Evolutionary conservation across 2,888 invertebrate genomes (phyloP).

Genomic region (Napeogenes sylphis): DNA sequence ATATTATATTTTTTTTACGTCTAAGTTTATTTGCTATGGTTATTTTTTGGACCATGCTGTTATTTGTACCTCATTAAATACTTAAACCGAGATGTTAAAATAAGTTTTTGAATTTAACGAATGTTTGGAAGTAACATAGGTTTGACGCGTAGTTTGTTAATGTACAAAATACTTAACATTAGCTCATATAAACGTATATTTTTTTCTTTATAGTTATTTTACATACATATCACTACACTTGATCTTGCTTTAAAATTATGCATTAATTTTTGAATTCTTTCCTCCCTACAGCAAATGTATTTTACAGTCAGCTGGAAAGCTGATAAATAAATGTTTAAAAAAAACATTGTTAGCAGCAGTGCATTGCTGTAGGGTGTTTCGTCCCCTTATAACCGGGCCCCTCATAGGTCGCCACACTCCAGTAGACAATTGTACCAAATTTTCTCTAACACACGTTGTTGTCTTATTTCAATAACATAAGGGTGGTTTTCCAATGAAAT

Average conservation of each 20-base stretch:
- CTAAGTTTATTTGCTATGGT: not conserved
- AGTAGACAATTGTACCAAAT: constrained; percentile 53
- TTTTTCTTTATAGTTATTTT: not conserved
- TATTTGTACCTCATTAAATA: not conserved
- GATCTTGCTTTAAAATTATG: too few relatives aligned
- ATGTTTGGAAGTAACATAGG: not conserved
- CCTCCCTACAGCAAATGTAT: constrained; percentile 5
- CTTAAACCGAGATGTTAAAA: not conserved
- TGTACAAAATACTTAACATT: constrained; percentile 1
- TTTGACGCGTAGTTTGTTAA: constrained; percentile 3
- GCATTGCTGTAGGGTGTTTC: constrained; percentile 51
- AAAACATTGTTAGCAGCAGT: constrained; percentile 53
- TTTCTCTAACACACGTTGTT: constrained; percentile 30
- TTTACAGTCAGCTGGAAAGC: constrained; percentile 48
- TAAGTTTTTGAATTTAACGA: not conserved
- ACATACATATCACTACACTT: not conserved
- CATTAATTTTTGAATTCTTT: too few relatives aligned
- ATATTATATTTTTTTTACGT: not conserved
- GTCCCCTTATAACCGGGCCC: constrained; percentile 65
- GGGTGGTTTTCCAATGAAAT: constrained; percentile 41
- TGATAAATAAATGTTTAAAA: constrained; percentile 56
- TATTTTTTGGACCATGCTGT: not conserved
- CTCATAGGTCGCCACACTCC: constrained; percentile 58
- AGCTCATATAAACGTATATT: not conserved
- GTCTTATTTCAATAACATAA: constrained; percentile 44